Evolutionary conservation across 1,140 invertebrate genomes (phyloP), one percentile per base, ranked within the genome.

Genomic region (Ceratoteleas bidentatus): DNA sequence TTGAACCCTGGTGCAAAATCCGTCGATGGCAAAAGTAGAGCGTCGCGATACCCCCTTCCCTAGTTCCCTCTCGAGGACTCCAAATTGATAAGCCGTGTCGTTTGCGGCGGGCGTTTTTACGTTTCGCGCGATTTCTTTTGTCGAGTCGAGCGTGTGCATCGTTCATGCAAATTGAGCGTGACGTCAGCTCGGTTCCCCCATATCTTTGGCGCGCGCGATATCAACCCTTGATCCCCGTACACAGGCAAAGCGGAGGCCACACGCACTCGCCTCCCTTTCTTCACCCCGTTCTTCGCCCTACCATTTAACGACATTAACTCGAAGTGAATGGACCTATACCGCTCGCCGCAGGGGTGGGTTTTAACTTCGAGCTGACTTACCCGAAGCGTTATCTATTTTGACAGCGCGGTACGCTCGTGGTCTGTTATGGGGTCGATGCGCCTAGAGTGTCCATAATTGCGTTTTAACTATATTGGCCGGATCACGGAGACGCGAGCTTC

Each of bases 331-430:
- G 86, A 87, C 85, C 85, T 85, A 85, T 85, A 84, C 80, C 58
- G 78, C 72, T 62, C 73, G 78, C 77, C 70, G 62, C 83, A 87
- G 78, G 88, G 85, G 86, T 87, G 86, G 84, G 85, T 91, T 90
- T 91, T 90, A 91, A 91, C 89, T 90, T 88, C 79, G 86, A 85
- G 85, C 88, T 88, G 88, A 91, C 89, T 90, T 90, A 90, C 85
- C 87, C 86, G 76, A 86, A 87, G 84, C 90, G 89, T 91, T 91
- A 91, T 91, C 90, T 91, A 91, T 91, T 91, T 91, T 91, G 90
- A 91, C 90, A 91, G 88, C 87, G 87, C 84, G 89, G 87, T 89
- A 85, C 87, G 87, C 82, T 83, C 86, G 89, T 83, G 89, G 90
- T 91, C 88, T 89, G 88, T 88, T 85, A 77, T 82, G 84, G 84